These are phyloP conservation scores for Rhagonycha lutea DNA, from an alignment of 2,888 invertebrate genomes.

Conservation along the genomic window DNA sequence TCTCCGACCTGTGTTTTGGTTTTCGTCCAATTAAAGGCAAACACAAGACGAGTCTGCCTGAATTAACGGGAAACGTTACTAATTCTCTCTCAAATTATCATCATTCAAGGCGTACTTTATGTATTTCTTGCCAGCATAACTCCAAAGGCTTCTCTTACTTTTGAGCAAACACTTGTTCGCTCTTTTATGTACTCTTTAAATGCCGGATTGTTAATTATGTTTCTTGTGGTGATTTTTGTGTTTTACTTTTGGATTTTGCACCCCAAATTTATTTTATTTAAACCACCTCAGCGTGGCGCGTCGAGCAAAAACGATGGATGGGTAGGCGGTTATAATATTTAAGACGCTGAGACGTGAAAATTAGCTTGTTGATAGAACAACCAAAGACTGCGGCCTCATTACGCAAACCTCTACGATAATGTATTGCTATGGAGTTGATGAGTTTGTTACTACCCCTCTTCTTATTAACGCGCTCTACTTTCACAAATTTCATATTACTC, in stretches of 20 bases:
- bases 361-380: slow-evolving; percentile 33
- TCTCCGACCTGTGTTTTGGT: slow-evolving; percentile 57
- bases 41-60: slow-evolving; percentile 54
- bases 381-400: slow-evolving; percentile 40
- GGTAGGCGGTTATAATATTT: slow-evolving; percentile 11
- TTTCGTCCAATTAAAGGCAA: slow-evolving; percentile 57
- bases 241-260: background rate
- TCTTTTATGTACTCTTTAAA: slow-evolving; percentile 13
- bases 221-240: background rate
- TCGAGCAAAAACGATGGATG: background rate
- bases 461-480: slow-evolving; percentile 22
- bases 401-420: slow-evolving; percentile 46
- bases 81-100: slow-evolving; percentile 54
- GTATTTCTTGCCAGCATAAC: slow-evolving; percentile 31
- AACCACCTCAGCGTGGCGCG: background rate
- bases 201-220: slow-evolving; percentile 2
- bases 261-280: background rate
- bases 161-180: slow-evolving; percentile 18
- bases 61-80: slow-evolving; percentile 55
- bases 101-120: slow-evolving; percentile 47
- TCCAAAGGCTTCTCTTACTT: slow-evolving; percentile 19
- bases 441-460: slow-evolving; percentile 40
- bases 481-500: slow-evolving; percentile 40
- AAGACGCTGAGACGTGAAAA: slow-evolving; percentile 20
- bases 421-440: slow-evolving; percentile 46